phyloP scores from a whole-genome alignment of 2,797 vertebrate species.

The Podarcis lilfordi region DNA sequence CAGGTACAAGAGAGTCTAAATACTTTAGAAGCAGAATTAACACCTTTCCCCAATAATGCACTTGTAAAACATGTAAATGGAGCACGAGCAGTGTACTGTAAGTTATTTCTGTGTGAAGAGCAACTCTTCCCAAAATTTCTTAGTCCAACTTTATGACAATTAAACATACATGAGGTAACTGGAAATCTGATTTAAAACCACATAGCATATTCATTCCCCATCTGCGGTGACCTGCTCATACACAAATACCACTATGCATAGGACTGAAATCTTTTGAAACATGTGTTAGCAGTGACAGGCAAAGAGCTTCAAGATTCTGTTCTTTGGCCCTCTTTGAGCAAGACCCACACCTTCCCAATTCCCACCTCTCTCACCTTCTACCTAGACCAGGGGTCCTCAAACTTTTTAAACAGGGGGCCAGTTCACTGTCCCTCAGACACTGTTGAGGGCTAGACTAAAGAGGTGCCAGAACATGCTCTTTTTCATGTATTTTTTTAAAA shows the following conservation, averaged over 20 bases:
- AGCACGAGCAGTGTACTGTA: background rate
- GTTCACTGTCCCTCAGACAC: too few species aligned
- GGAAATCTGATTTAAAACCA: background rate
- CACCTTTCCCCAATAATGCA: background rate
- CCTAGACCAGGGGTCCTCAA: background rate
- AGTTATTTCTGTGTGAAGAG: background rate
- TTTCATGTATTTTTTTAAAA: too few species aligned
- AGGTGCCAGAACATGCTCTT: too few species aligned
- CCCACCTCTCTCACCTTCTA: background rate
- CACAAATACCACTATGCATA: background rate
- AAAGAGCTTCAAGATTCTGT: background rate
- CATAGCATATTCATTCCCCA: background rate
- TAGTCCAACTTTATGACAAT: background rate
- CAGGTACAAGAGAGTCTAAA: background rate
- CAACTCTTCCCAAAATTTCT: background rate
- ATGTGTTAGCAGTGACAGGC: background rate
- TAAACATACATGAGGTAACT: background rate
- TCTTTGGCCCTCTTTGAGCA: background rate
- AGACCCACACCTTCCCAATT: background rate
- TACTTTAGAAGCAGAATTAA: background rate
- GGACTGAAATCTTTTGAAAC: background rate
- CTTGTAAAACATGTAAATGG: background rate
- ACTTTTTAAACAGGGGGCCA: too few species aligned
- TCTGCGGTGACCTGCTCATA: background rate
- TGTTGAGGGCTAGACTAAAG: too few species aligned